Evolutionary conservation across 2,888 invertebrate genomes (phyloP).

Genomic region (Microplitis manilae): DNA sequence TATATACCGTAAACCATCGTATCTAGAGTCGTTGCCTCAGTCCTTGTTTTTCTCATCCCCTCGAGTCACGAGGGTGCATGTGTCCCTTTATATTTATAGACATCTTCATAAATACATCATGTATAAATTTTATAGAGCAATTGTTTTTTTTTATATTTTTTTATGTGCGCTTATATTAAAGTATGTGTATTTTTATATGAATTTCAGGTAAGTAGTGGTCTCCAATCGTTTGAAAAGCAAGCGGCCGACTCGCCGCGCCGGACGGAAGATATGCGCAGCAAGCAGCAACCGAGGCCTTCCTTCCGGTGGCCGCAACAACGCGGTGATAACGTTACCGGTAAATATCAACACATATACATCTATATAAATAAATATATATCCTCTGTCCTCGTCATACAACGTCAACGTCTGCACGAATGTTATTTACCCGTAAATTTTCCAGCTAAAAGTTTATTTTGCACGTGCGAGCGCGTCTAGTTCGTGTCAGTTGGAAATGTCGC

Average conservation of each 20-base stretch:
- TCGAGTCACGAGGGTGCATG: constrained; percentile 8
- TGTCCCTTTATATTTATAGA: constrained; percentile 8
- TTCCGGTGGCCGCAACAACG: constrained; percentile 79
- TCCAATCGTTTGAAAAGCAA: constrained; percentile 68
- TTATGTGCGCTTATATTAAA: neutral
- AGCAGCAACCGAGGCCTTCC: constrained; percentile 81
- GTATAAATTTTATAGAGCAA: neutral
- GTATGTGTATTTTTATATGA: constrained; percentile 47
- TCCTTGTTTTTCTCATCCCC: neutral
- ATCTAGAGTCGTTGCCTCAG: constrained; percentile 46
- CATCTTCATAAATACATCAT: neutral
- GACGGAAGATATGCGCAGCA: constrained; percentile 78
- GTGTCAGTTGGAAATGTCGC: constrained; percentile 29
- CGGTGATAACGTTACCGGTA: constrained; percentile 76
- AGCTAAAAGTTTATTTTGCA: constrained; percentile 12
- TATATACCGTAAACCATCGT: constrained; percentile 60
- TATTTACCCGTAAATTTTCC: constrained; percentile 18
- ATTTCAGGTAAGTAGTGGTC: constrained; percentile 71
- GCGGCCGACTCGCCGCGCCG: constrained; percentile 68
- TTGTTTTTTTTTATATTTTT: constrained; percentile 13
- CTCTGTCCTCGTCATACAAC: neutral
- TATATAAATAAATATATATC: neutral
- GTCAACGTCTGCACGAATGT: constrained; percentile 23
- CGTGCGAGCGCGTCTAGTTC: neutral
- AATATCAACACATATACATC: constrained; percentile 57